A percentile compares a stretch with the other conserved stretches of the same genome.
phyloP scores from a whole-genome alignment of 1,140 invertebrate genomes.

The Probaryconus sp. region DNA sequence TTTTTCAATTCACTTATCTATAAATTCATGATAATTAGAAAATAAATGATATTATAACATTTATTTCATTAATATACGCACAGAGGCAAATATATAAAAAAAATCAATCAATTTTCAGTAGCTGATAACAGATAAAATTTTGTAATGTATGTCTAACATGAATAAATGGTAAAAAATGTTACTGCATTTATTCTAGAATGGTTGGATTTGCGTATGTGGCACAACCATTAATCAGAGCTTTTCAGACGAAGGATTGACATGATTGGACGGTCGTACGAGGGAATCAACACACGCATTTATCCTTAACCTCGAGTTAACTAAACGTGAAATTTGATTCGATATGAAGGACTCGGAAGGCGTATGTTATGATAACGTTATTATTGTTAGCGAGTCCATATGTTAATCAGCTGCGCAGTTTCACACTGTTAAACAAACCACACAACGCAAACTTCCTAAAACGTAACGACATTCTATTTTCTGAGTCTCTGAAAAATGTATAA shows the following conservation, averaged over 20 bases:
- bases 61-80: no score
- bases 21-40: no score
- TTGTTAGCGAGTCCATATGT: conserved; percentile 7
- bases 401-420: neutral
- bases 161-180: no score
- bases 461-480: no score
- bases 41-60: no score
- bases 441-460: neutral
- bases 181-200: conserved; percentile 2
- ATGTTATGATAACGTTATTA: conserved; percentile 27
- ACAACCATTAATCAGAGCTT: conserved; percentile 33
- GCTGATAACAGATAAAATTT: no score
- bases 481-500: no score
- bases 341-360: conserved; percentile 37
- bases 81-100: no score
- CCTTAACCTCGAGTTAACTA: conserved; percentile 41
- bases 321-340: conserved; percentile 27
- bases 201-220: conserved; percentile 20
- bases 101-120: no score
- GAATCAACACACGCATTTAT: conserved; percentile 39
- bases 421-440: neutral
- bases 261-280: conserved; percentile 19
- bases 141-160: no score
- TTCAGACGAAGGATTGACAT: conserved; percentile 21
- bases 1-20: no score